A percentile compares a stretch with the other conserved stretches of the same genome.
Conservation (phyloP, 2,113 vertebrate genomes). For the Neomonachus schauinslandi region DNA sequence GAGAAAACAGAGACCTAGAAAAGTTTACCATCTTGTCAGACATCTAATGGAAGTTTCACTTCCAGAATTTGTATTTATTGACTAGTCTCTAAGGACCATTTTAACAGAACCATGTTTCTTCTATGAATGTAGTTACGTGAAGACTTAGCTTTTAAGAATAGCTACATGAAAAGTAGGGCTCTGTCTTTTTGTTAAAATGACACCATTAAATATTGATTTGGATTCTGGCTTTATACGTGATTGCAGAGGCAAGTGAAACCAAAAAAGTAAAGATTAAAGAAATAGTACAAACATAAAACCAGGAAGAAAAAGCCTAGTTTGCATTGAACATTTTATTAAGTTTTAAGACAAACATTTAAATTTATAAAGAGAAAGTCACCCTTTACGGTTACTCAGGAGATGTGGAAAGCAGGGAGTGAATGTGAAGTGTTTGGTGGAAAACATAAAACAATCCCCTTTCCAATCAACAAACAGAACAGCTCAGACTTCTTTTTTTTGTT, state of each 20-base stretch:
- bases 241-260: background rate
- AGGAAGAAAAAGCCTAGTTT: background rate
- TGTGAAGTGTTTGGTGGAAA: background rate
- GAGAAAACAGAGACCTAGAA: background rate
- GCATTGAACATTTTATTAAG: background rate
- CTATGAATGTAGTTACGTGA: background rate
- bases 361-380: background rate
- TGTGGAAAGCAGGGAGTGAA: background rate
- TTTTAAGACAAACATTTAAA: background rate
- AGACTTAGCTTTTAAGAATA: background rate
- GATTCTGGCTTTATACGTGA: background rate
- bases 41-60: background rate
- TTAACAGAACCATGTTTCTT: background rate
- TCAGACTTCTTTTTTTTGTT: constrained; percentile 38
- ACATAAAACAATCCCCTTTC: constrained; percentile 17
- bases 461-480: constrained; percentile 39
- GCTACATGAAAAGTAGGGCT: background rate
- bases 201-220: background rate
- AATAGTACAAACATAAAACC: background rate
- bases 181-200: background rate
- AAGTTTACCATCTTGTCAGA: background rate
- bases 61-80: background rate
- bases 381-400: background rate
- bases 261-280: background rate
- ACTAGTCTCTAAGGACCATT: background rate